These are phyloP conservation scores for Watsonalla binaria DNA, from an alignment of 2,888 invertebrate species.

Conservation along the genomic window DNA sequence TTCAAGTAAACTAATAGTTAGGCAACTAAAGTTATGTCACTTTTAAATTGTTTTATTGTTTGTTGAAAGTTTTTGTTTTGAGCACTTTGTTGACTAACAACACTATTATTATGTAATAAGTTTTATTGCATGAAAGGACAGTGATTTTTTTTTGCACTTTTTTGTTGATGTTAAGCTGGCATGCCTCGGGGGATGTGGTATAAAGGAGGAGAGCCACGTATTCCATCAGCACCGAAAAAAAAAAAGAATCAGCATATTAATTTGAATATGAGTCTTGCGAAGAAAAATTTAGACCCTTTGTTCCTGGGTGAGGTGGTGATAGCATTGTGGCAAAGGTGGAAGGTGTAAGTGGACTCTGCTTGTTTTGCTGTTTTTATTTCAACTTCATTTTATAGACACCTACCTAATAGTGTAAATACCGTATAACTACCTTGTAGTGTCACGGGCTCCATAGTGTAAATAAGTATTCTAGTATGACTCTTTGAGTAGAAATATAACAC, in stretches of 20 bases:
- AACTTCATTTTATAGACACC: too few species aligned
- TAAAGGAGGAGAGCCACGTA: constrained; percentile 81
- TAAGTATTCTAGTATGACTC: too few species aligned
- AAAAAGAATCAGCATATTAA: constrained; percentile 78
- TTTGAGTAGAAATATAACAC: too few species aligned
- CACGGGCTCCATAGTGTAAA: too few species aligned
- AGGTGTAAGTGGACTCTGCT: constrained; percentile 32
- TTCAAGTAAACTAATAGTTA: constrained; percentile 13
- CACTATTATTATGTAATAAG: not conserved
- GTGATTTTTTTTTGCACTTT: constrained; percentile 14
- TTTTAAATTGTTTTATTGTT: too few species aligned
- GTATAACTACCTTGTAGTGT: too few species aligned
- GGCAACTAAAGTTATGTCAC: not conserved
- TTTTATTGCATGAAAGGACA: not conserved
- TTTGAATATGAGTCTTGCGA: constrained; percentile 68
- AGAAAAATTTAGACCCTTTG: constrained; percentile 41
- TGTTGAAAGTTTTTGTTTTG: not conserved
- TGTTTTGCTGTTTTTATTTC: constrained; percentile 6
- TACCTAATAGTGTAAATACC: too few species aligned
- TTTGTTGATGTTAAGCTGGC: constrained; percentile 56
- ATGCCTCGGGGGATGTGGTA: constrained; percentile 81
- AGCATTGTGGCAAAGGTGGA: constrained; percentile 25
- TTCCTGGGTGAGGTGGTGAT: constrained; percentile 24
- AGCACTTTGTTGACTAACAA: not conserved
- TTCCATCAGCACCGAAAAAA: constrained; percentile 68